Conservation (phyloP, 2,113 vertebrate genomes). For the Marmota flaviventris region DNA sequence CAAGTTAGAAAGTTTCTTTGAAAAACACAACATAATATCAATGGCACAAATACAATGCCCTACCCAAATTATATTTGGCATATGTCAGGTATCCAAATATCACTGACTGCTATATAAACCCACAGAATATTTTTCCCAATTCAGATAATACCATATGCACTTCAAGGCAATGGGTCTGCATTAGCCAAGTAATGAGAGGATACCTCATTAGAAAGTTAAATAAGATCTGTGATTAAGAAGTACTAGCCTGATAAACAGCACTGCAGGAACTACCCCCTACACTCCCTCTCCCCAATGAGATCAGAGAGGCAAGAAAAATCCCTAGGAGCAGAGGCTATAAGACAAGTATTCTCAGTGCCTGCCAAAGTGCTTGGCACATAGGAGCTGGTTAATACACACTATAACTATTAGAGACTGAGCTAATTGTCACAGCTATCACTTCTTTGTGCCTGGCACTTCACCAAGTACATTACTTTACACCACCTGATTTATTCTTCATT, state of each 20-base stretch:
- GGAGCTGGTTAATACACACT: background rate
- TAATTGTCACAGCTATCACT: background rate
- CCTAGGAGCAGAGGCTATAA: background rate
- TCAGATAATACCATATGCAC: constrained; percentile 7
- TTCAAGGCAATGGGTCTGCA: background rate
- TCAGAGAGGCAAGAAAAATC: background rate
- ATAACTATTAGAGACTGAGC: background rate
- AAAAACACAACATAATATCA: constrained; percentile 60
- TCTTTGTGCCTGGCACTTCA: background rate
- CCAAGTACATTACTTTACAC: background rate
- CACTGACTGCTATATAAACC: constrained; percentile 24
- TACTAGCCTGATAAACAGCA: background rate
- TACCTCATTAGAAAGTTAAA: background rate
- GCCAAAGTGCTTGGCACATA: background rate
- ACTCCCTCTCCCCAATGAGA: background rate
- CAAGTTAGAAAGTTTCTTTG: constrained; percentile 10
- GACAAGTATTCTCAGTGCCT: background rate
- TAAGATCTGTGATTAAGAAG: background rate
- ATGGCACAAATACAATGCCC: background rate
- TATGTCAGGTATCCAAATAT: constrained; percentile 12
- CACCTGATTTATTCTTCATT: background rate
- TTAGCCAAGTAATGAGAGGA: background rate
- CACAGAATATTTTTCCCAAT: background rate
- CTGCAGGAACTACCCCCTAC: background rate
- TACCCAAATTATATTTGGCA: background rate